These are phyloP conservation scores for Megalopta genalis DNA, from an alignment of 1,140 invertebrate species.

Conservation along the genomic window DNA sequence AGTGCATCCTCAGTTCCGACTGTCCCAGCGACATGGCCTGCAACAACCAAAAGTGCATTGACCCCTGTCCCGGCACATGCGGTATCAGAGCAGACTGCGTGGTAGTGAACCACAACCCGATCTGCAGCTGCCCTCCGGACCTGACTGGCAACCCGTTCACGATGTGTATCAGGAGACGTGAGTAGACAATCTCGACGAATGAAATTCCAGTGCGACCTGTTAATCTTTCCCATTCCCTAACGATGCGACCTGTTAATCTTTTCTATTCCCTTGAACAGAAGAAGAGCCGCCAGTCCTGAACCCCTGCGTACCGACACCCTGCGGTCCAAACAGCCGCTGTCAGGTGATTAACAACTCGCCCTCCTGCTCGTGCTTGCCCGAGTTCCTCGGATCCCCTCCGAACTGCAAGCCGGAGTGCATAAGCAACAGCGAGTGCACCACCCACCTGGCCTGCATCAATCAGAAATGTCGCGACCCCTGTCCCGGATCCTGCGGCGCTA, in stretches of 20 bases:
- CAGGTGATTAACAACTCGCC: conserved; percentile 80
- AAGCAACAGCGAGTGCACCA: conserved; percentile 80
- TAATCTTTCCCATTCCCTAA: background rate
- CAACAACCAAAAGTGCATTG: conserved; percentile 75
- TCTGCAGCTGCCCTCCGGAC: conserved; percentile 82
- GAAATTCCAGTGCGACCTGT: background rate
- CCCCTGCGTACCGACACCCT: conserved; percentile 85
- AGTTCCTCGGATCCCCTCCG: conserved; percentile 78
- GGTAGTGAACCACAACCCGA: conserved; percentile 77
- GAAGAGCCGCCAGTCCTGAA: conserved; percentile 74
- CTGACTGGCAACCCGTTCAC: conserved; percentile 84
- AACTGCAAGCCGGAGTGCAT: conserved; percentile 82
- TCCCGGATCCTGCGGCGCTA: conserved; percentile 79
- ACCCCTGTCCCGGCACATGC: conserved; percentile 76
- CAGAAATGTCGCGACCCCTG: conserved; percentile 83
- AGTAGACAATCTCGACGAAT: conserved; percentile 42
- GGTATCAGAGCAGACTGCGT: conserved; percentile 75
- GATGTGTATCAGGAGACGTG: conserved; percentile 69
- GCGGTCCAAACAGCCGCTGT: conserved; percentile 87
- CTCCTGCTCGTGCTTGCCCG: conserved; percentile 82
- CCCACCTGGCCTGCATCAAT: conserved; percentile 81
- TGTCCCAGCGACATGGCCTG: conserved; percentile 73
- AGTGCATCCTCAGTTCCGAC: conserved; percentile 79
- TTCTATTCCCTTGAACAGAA: conserved; percentile 16
- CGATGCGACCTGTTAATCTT: background rate